These are phyloP conservation scores for Noctua pronuba DNA, from an alignment of 2,888 invertebrate species.

Conservation along the genomic window DNA sequence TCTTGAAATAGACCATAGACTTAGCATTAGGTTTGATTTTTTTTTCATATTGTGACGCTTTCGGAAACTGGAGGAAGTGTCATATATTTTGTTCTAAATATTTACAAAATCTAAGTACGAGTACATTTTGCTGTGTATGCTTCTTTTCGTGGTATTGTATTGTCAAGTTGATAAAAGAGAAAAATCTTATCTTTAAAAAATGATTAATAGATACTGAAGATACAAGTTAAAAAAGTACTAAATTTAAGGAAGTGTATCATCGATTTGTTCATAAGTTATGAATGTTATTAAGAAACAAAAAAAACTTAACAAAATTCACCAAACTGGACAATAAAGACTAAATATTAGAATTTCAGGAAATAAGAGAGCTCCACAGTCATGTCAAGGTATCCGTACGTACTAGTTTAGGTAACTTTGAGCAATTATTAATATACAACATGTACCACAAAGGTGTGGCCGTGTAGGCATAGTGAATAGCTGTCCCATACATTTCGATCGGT, in stretches of 20 bases:
- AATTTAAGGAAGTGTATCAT: neutral
- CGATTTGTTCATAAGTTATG: neutral
- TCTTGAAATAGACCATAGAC: too few species aligned
- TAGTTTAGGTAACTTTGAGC: conserved; percentile 41
- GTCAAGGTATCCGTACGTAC: neutral
- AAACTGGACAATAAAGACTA: neutral
- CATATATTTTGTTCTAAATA: neutral
- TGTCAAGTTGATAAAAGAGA: neutral
- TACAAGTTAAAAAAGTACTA: neutral
- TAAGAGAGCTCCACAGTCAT: neutral
- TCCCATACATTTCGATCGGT: neutral
- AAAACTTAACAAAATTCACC: neutral
- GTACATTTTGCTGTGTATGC: neutral
- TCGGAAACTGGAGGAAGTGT: neutral
- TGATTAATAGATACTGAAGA: neutral
- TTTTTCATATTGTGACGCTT: too few species aligned
- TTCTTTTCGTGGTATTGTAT: neutral
- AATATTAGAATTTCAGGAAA: neutral
- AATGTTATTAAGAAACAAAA: neutral
- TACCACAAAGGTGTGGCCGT: neutral
- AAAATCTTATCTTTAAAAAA: neutral
- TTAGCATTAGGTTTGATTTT: neutral
- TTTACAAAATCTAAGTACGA: conserved; percentile 14
- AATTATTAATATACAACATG: conserved; percentile 9
- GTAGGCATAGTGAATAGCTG: neutral